Evolutionary conservation across 2,113 vertebrate genomes (phyloP), one percentile per base, ranked within the genome.

Genomic region (Saccopteryx leptura): DNA sequence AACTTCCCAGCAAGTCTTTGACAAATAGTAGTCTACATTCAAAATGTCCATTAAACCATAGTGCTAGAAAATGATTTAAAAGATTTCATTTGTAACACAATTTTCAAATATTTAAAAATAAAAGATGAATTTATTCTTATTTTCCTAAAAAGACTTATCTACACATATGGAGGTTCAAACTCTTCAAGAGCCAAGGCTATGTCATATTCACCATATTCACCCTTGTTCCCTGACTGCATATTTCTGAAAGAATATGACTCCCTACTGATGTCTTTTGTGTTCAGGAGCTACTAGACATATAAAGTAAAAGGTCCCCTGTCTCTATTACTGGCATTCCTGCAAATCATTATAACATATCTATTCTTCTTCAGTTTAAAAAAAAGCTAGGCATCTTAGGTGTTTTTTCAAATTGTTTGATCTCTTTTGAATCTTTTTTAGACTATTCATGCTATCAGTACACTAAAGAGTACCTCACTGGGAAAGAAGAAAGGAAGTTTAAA

Each of bases 331-430:
- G 50, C 17, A 63, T 66, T 82, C 56, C 7, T 74, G n/a, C 4
- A 48, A 82, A 48, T 23, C 13, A n/a, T 54, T 52, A 54, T 24
- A 74, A 58, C 13, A 48, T 50, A 50, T 65, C 24, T 26, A 3
- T 81, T 87, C 46, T 61, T 92, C 9, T 75, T 88, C 48, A 93
- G 7, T 74, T 88, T 58, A 63, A 81, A 54, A 65, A 65, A 54
- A 54, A 65, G n/a, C 13, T 7, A 24, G 10, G 21, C n/a, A 18
- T 65, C 48, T 33, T 18, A 74, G 3, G 23, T 58, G 39, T 65
- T 26, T 56, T 65, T 50, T 54, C 17, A n/a, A 75, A 86, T 76
- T 50, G 54, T 78, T 72, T 76, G 31, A 85, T 58, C 60, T 84
- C 18, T 88, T 68, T 81, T 72, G 48, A 72, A 56, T 74, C n/a